Base-by-base conservation (phyloP, 1,140 invertebrate genomes). In the Nasonia giraulti region DNA sequence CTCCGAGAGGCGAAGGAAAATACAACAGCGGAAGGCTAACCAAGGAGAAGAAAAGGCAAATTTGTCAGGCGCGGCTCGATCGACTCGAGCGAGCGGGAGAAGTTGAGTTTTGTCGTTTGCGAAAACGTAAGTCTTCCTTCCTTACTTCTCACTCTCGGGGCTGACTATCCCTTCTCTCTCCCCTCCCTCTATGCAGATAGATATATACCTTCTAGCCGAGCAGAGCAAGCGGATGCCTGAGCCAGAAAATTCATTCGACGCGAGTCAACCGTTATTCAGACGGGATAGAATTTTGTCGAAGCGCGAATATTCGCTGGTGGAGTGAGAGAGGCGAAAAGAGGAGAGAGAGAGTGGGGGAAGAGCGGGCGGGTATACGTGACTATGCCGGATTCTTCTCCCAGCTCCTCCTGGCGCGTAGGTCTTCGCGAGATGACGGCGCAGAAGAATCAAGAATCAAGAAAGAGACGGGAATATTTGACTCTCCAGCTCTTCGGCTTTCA, bases 231-330 rank as follows among this genome's bases (percentile, higher is more conserved):
- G 20, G 23, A 55, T 17, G 83, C 85, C 78, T 74, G 31, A 71
- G 66, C 62, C 83, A 79, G 80, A 87, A 76, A 85, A 88, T 89
- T 87, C 84, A 88, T 90, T 88, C 85, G 82, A 81, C 79, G 77
- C 75, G 69, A 87, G 80, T 83, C 77, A 82, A 88, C 80, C 86
- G 87, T 88, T 87, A 87, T 89, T 88, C 87, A 88, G 86, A 85
- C 82, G 50, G 76, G 80, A 87, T 87, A 85, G 81, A 86, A 85
- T 86, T 85, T 83, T 84, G 71, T 78, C 85, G 68, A 62, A 81
- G 85, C 85, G 83, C 80, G 85, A 85, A 83, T 86, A 87, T 85
- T 84, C 62, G 44, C 8, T 27, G 14, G 14, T n/a, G 17, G 20
- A 37, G 8, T 20, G 23, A 62, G 74, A 62, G 17, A 62, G 55